Percentiles rank a stretch among this genome's conserved stretches.
These are phyloP conservation scores for Ectropis grisescens DNA, from an alignment of 1,140 invertebrate genomes.

Conservation along the genomic window DNA sequence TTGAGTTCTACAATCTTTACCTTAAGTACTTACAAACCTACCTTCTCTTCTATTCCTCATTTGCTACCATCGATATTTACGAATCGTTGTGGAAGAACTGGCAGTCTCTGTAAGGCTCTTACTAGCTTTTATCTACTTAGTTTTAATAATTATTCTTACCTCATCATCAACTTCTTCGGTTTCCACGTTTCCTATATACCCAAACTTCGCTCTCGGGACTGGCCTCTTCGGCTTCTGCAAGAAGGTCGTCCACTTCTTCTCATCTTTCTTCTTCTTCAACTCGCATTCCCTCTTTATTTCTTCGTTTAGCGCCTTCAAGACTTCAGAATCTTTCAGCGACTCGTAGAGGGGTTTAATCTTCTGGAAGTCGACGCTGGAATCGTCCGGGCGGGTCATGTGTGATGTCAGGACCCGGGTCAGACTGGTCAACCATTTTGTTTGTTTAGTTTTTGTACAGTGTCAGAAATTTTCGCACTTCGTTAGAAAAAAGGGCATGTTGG, in stretches of 20 bases:
- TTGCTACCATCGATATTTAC: too few species aligned
- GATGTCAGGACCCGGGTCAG: conserved; percentile 37
- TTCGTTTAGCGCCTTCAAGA: conserved; percentile 75
- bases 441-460: conserved; percentile 3
- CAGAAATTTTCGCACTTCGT: too few species aligned
- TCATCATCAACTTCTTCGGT: too few species aligned
- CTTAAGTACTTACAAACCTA: too few species aligned
- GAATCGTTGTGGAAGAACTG: too few species aligned
- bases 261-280: conserved; percentile 44
- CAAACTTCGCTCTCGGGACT: conserved; percentile 25
- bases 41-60: too few species aligned
- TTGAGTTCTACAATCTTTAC: too few species aligned
- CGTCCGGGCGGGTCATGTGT: conserved; percentile 43
- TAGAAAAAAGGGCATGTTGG: too few species aligned
- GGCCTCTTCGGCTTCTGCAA: conserved; percentile 16
- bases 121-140: too few species aligned
- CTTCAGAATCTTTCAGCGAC: conserved; percentile 77
- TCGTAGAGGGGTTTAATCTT: conserved; percentile 75
- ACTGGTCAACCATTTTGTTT: conserved; percentile 34
- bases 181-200: too few species aligned
- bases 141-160: too few species aligned
- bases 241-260: conserved; percentile 29
- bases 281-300: conserved; percentile 43
- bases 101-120: too few species aligned
- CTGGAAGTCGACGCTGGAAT: conserved; percentile 76